A percentile compares a stretch with the other conserved stretches of the same genome.
These are phyloP conservation scores for Pipistrellus pipistrellus DNA, from an alignment of 2,797 vertebrate genomes.

Conservation along the genomic window DNA sequence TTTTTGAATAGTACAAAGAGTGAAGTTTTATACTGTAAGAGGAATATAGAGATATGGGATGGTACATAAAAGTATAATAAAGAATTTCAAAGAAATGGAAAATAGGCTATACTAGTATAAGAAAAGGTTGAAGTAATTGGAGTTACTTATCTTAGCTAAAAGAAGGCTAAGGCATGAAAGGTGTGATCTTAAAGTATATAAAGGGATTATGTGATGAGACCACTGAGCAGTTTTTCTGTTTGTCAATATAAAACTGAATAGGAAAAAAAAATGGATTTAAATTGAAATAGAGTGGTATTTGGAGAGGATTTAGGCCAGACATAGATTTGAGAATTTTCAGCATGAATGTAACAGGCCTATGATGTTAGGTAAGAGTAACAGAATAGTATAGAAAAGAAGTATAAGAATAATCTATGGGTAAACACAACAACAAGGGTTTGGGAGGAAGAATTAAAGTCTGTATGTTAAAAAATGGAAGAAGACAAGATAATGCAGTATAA, in stretches of 20 bases:
- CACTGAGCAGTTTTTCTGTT: constrained; percentile 45
- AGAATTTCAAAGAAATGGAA: constrained; percentile 55
- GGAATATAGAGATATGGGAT: constrained; percentile 11
- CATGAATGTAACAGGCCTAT: background rate
- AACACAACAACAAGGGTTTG: background rate
- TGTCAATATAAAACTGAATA: constrained; percentile 25
- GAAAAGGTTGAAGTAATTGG: constrained; percentile 56
- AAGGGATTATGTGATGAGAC: background rate
- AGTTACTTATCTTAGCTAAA: constrained; percentile 60
- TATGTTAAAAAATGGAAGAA: background rate
- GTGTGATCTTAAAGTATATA: constrained; percentile 36
- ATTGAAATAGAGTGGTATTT: constrained; percentile 14
- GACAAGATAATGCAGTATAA: background rate
- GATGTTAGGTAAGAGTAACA: background rate
- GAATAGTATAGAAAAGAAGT: background rate
- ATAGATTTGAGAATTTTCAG: background rate
- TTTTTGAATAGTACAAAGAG: constrained; percentile 6
- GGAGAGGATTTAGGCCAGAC: background rate
- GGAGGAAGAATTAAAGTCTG: background rate
- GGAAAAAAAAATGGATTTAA: constrained; percentile 40
- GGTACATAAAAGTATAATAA: constrained; percentile 30
- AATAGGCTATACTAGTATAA: background rate
- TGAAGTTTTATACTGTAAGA: constrained; percentile 54
- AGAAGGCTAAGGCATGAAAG: constrained; percentile 38
- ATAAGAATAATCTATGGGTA: background rate